Conservation (phyloP, 2,797 vertebrate genomes). For the Lateolabrax maculatus region DNA sequence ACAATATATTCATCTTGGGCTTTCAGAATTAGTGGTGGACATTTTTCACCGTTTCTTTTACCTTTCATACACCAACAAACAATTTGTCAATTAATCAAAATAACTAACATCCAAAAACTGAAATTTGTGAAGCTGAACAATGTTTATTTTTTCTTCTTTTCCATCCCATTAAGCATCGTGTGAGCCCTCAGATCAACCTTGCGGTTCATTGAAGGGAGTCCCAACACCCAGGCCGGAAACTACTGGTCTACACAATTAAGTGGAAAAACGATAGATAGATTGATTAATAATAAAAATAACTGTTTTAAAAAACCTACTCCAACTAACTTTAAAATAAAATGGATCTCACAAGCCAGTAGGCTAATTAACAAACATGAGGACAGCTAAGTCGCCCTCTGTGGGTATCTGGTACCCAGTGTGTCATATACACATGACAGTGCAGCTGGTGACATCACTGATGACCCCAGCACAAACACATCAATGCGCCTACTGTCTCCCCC, state of each 20-base stretch:
- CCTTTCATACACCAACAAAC: not conserved
- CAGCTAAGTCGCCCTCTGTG: conserved; percentile 49
- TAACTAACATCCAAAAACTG: too few relatives aligned
- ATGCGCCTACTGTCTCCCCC: conserved; percentile 79
- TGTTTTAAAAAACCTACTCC: too few relatives aligned
- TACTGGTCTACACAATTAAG: not conserved
- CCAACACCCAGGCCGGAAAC: too few relatives aligned
- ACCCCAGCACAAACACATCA: conserved; percentile 78
- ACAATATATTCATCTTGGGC: not conserved
- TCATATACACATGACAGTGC: conserved; percentile 79
- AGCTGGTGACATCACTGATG: conserved; percentile 85
- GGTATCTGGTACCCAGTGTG: conserved; percentile 75
- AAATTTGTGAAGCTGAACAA: not conserved
- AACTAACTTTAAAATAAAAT: too few relatives aligned
- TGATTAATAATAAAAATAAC: not conserved
- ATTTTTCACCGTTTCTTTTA: not conserved
- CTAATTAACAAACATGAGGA: conserved; percentile 64
- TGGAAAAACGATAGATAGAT: not conserved
- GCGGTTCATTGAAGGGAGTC: too few relatives aligned
- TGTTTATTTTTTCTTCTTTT: not conserved
- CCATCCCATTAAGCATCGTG: not conserved
- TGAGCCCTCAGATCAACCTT: not conserved
- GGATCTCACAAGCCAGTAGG: conserved; percentile 22
- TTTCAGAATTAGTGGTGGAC: not conserved
- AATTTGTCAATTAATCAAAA: not conserved